Evolutionary conservation across 2,113 vertebrate species (phyloP).

Genomic region (Proteles cristata): DNA sequence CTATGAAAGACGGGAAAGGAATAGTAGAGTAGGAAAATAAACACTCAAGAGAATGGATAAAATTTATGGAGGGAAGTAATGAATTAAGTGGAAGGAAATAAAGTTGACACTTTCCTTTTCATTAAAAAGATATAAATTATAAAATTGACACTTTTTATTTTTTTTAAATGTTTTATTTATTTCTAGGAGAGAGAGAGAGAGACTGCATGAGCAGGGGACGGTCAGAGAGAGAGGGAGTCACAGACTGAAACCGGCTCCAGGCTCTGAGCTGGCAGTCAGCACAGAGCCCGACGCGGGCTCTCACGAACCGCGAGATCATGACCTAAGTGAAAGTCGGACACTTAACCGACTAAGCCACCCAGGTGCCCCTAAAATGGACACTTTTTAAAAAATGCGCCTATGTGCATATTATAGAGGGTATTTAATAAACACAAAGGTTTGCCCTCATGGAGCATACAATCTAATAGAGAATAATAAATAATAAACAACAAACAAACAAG

Average conservation of each 20-base stretch:
- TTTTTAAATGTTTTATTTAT: too few relatives aligned
- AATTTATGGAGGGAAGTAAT: background rate
- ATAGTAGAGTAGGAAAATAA: background rate
- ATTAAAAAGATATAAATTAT: background rate
- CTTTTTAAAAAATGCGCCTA: background rate
- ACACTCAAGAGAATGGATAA: background rate
- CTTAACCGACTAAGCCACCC: too few relatives aligned
- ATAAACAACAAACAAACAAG: too few relatives aligned
- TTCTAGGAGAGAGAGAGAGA: too few relatives aligned
- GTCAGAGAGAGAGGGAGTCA: too few relatives aligned
- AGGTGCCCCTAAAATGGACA: too few relatives aligned
- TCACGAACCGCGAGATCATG: too few relatives aligned
- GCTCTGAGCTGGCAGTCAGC: too few relatives aligned
- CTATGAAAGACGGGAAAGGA: background rate
- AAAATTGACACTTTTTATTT: background rate
- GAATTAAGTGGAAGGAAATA: background rate
- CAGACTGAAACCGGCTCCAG: too few relatives aligned
- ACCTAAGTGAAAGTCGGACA: too few relatives aligned
- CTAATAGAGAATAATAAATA: background rate
- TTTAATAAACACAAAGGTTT: background rate
- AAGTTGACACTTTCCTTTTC: background rate
- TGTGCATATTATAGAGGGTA: background rate
- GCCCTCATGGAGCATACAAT: background rate
- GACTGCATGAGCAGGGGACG: too few relatives aligned
- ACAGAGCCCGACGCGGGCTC: too few relatives aligned